Conservation (phyloP, 2,113 vertebrate species). For the Mirounga angustirostris region DNA sequence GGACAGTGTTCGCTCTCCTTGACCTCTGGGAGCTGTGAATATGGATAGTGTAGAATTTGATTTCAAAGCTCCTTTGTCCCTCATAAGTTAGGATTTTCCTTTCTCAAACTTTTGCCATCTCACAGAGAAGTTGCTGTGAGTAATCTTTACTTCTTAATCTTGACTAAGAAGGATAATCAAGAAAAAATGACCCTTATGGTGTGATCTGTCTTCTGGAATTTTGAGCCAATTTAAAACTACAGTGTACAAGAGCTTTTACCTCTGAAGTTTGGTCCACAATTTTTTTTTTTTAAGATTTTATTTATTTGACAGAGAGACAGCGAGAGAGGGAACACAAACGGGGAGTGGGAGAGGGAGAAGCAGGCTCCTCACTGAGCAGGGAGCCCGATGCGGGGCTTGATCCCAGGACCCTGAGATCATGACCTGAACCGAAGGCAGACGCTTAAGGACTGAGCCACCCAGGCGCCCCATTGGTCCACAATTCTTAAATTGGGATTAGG, state of each 20-base stretch:
- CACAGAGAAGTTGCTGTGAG: background rate
- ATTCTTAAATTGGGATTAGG: background rate
- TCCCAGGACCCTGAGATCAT: no score
- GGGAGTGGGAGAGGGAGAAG: no score
- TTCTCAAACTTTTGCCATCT: background rate
- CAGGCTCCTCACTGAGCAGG: no score
- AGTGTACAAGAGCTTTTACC: background rate
- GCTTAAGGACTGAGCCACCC: no score
- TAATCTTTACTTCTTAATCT: background rate
- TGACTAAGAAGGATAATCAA: background rate
- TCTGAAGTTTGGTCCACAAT: background rate
- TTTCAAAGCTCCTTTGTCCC: background rate
- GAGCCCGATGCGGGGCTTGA: no score
- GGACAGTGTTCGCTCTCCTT: background rate
- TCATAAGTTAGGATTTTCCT: constrained; percentile 13
- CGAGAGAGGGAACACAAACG: no score
- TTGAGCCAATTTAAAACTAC: background rate
- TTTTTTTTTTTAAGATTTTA: no score
- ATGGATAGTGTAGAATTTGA: background rate
- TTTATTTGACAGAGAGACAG: no score
- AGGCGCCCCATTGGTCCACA: background rate
- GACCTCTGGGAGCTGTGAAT: background rate
- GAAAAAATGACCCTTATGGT: background rate
- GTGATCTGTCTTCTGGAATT: background rate
- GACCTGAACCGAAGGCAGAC: no score